Evolutionary conservation across 2,888 invertebrate species (phyloP), one percentile per base, ranked within the genome.

Genomic region (Aleiodes testaceus): DNA sequence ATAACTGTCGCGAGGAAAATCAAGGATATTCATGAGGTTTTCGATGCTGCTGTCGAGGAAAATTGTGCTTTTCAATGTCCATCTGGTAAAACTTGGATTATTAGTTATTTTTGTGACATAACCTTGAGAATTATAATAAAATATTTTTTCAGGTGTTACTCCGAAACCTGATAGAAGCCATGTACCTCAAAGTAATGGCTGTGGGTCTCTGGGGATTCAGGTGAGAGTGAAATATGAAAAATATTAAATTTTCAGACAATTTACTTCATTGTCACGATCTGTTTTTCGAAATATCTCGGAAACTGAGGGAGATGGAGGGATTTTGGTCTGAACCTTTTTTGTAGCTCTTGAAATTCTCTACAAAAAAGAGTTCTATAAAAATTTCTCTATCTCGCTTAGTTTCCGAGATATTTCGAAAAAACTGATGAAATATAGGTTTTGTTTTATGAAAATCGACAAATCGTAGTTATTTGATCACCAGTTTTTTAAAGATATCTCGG

Each of bases 1-100:
- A 91, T 94, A 72, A 92, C 92, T 18, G 91, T 94, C 6, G 93
- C 92, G 7, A 92, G 91, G 80, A 94, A 92, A 83, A 93, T 96
- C 79, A 91, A 91, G 80, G 92, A 92, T 12, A 89, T 95, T 64
- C 93, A 95, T 80, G 95, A 95, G 79, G 92, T 95, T 4, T 93
- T 96, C 80, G 93, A 95, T 87, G 94, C 94, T 2, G 95, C 95
- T 14, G 93, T 95, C 1, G 95, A 95, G 80, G 96, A 96, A 85
- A 91, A 93, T 70, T 96, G 96, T 80, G 85, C 93, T 71, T 96
- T 91, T 86, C 89, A 90, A 70, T 96, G 96, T 84, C 92, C 94
- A 22, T 91, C 89, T 85, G 93, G 95, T 94, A 88, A n/a, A n/a
- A n/a, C n/a, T n/a, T n/a, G n/a, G 87, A 83, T 11, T 11, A 26